Evolutionary conservation across 1,140 invertebrate genomes (phyloP), one percentile per base, ranked within the genome.

Genomic region (Harpegnathos saltator): DNA sequence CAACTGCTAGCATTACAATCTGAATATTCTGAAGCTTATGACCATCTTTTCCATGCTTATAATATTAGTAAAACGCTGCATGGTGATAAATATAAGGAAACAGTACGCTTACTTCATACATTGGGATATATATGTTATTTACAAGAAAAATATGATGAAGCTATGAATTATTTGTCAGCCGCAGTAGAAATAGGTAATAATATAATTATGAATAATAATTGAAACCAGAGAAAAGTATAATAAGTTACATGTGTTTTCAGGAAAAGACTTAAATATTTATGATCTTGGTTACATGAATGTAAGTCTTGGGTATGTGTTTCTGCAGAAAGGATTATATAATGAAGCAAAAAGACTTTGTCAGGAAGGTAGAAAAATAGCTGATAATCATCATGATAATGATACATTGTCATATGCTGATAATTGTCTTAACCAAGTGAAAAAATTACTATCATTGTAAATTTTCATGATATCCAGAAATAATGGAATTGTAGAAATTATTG

Each of bases 81-180:
- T 91, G 97, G 97, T 9, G 91, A 96, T 81, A 92, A 96, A 11
- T 95, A 96, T 88, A 96, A 97, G 87, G 97, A 98, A 91, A 96
- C 96, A 82, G 95, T 98, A n/a, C 22, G 94, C 98, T 26, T 98
- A 54, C 92, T 98, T 9, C 99, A 98, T 95, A 97, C 99, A 92
- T 95, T 99, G 75, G 98, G 97, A 52, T 97, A 96, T 61, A 95
- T 97, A 14, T 96, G 95, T 83, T 96, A 96, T 94, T 87, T 95
- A 89, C 94, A 94, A 94, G 94, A 96, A 82, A 95, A 97, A 82
- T 94, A 96, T 83, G 95, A 96, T 59, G 94, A 95, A 83, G 97
- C 98, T 44, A 95, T 97, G 86, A 89, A 95, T 38, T 97, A 96
- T 91, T 95, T 99, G 58, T 94, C 95, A 85, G 93, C 96, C 93